Conservation (phyloP, 2,797 vertebrate species). For the Gymnothorax javanicus region DNA sequence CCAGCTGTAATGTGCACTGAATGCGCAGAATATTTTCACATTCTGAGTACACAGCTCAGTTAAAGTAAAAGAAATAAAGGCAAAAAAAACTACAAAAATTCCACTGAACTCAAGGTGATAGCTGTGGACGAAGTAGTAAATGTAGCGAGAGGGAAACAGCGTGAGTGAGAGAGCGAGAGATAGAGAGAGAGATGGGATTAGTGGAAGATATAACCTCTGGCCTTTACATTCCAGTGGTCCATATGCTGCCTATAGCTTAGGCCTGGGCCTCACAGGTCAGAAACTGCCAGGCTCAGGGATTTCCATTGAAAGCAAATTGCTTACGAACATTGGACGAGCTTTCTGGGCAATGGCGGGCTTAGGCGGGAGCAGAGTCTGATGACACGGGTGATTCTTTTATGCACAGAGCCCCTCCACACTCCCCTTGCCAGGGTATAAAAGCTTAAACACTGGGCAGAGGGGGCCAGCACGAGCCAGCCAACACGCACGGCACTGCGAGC, state of each 20-base stretch:
- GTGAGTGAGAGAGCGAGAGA: neutral
- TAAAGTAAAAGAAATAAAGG: neutral
- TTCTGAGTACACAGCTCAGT: neutral
- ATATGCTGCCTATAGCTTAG: constrained; percentile 50
- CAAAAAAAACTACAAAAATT: neutral
- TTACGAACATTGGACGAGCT: constrained; percentile 72
- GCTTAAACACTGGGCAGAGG: constrained; percentile 52
- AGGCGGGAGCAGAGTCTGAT: constrained; percentile 74
- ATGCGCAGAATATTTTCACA: neutral
- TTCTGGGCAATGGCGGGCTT: constrained; percentile 71
- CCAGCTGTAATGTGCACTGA: neutral
- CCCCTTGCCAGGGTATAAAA: constrained; percentile 95
- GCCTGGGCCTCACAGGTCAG: constrained; percentile 34
- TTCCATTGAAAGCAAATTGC: constrained; percentile 84
- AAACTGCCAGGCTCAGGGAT: constrained; percentile 72
- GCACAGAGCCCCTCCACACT: constrained; percentile 62
- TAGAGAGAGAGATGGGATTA: constrained; percentile 48
- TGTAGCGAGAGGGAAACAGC: constrained; percentile 18
- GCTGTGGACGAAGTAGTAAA: constrained; percentile 25
- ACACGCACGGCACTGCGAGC: constrained; percentile 72
- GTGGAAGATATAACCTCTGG: constrained; percentile 56
- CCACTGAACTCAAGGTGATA: neutral
- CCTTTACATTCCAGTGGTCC: constrained; percentile 58
- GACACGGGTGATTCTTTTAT: constrained; percentile 87
- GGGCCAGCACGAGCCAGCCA: constrained; percentile 73